Conservation (phyloP, 2,888 invertebrate species). For the Drosophila paranaensis region DNA sequence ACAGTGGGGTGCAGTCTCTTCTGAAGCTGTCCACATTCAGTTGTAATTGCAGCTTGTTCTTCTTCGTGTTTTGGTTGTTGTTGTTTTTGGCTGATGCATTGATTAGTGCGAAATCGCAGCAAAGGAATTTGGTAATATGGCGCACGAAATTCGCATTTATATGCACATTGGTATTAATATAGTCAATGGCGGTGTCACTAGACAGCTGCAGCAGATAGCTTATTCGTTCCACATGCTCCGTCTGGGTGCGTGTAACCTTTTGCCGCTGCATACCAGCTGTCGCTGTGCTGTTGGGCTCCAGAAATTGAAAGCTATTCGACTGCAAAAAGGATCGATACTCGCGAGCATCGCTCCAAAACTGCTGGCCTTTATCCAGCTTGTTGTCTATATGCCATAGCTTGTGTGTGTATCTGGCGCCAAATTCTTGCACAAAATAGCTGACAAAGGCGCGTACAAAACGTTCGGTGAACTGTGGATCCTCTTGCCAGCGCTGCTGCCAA, state of each 20-base stretch:
- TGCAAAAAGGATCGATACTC: constrained; percentile 72
- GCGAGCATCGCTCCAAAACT: constrained; percentile 67
- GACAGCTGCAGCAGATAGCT: constrained; percentile 70
- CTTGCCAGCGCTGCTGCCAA: constrained; percentile 78
- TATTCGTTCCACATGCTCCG: constrained; percentile 79
- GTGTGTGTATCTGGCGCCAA: constrained; percentile 78
- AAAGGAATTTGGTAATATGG: constrained; percentile 80
- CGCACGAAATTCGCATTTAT: constrained; percentile 79
- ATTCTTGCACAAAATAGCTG: constrained; percentile 79
- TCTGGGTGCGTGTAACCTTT: constrained; percentile 45
- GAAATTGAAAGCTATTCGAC: constrained; percentile 72
- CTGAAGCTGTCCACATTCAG: constrained; percentile 70
- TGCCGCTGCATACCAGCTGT: constrained; percentile 37
- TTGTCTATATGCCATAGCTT: constrained; percentile 79
- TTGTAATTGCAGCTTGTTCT: constrained; percentile 40
- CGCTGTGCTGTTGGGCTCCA: constrained; percentile 60
- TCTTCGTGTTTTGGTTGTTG: constrained; percentile 29
- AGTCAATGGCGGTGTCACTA: constrained; percentile 82
- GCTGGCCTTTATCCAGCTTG: constrained; percentile 74
- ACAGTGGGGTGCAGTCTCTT: constrained; percentile 76
- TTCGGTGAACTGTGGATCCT: constrained; percentile 58
- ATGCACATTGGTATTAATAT: constrained; percentile 83
- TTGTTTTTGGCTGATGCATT: constrained; percentile 33
- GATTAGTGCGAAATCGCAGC: constrained; percentile 81
- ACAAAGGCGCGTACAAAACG: constrained; percentile 78